Percentiles rank a stretch among this genome's conserved stretches.
phyloP scores from a whole-genome alignment of 2,888 invertebrate species.

The Cacoxenus indagator region DNA sequence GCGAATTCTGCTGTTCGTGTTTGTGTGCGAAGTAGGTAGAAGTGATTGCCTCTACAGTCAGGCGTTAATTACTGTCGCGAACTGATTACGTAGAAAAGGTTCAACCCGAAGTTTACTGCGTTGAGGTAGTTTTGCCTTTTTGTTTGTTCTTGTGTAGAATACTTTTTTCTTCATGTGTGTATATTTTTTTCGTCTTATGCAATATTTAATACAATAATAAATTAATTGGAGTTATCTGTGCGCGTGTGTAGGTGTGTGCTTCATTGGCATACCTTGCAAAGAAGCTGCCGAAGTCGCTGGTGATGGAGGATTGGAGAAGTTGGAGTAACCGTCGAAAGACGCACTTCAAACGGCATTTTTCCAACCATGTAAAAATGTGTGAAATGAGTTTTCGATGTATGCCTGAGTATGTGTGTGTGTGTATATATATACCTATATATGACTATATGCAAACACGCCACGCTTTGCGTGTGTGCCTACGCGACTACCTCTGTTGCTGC shows the following conservation, averaged over 20 bases:
- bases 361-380: slow-evolving; percentile 55
- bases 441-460: no score
- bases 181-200: neutral
- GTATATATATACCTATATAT: slow-evolving; percentile 1
- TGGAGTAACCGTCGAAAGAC: slow-evolving; percentile 16
- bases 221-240: slow-evolving; percentile 10
- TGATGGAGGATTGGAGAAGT: slow-evolving; percentile 15
- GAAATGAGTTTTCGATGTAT: slow-evolving; percentile 42
- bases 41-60: no score
- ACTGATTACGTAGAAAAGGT: slow-evolving; percentile 25
- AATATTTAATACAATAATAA: neutral
- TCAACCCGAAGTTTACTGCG: slow-evolving; percentile 62
- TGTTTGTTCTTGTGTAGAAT: slow-evolving; percentile 40
- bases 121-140: slow-evolving; percentile 56
- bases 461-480: neutral
- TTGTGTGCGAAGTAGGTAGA: no score
- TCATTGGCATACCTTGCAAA: neutral
- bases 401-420: slow-evolving; percentile 35
- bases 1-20: no score
- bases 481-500: no score
- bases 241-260: neutral
- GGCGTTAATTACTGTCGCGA: neutral
- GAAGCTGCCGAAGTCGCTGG: slow-evolving; percentile 20
- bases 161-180: slow-evolving; percentile 40
- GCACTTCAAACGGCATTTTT: slow-evolving; percentile 57